These are phyloP conservation scores for Steinernema carpocapsae DNA, from an alignment of 2,888 invertebrate genomes.

Conservation along the genomic window DNA sequence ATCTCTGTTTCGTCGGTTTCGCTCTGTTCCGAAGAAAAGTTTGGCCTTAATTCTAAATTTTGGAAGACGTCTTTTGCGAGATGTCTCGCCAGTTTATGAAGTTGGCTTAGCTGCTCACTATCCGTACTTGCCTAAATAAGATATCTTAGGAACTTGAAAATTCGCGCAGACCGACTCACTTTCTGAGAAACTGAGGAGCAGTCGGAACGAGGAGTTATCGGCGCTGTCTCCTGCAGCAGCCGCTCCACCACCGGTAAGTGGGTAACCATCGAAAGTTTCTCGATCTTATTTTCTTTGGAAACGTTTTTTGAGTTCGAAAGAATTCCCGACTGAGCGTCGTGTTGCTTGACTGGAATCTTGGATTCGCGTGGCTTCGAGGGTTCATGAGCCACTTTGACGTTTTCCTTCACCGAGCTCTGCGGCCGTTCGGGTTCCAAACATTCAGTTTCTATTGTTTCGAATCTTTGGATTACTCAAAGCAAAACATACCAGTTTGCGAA, in stretches of 20 bases:
- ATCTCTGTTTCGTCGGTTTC: no score
- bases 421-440: no score
- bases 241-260: not conserved
- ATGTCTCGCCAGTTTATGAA: conserved; percentile 2
- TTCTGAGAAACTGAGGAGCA: not conserved
- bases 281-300: not conserved
- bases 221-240: not conserved
- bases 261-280: not conserved
- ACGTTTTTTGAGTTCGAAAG: not conserved
- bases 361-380: not conserved
- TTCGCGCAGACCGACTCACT: not conserved
- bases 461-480: not conserved
- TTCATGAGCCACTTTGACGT: not conserved
- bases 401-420: not conserved
- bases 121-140: conserved; percentile 29
- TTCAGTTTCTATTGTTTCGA: no score
- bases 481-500: not conserved
- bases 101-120: conserved; percentile 2
- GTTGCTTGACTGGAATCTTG: not conserved
- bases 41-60: no score
- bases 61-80: conserved; percentile 7
- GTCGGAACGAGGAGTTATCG: not conserved
- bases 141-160: not conserved
- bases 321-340: not conserved
- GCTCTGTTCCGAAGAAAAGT: no score